phyloP scores from a whole-genome alignment of 2,113 vertebrate genomes.

The Lonchura striata region DNA sequence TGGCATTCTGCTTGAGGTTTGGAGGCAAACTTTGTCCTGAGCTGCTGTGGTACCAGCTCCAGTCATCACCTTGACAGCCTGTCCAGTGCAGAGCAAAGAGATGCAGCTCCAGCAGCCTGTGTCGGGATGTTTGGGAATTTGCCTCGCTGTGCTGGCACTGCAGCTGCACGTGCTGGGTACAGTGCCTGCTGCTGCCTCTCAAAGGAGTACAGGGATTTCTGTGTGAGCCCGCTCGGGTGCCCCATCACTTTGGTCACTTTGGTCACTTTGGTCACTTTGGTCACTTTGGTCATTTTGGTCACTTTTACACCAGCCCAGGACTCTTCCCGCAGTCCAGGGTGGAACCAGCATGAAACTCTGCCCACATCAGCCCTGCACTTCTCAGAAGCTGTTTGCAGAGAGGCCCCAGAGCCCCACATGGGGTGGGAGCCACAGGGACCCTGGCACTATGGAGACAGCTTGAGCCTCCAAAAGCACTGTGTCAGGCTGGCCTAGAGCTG shows the following conservation, averaged over 20 bases:
- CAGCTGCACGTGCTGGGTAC: background rate
- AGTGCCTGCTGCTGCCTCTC: background rate
- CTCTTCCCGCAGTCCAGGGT: accelerated
- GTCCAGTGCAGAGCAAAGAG: background rate
- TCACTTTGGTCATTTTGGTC: background rate
- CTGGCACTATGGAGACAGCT: background rate
- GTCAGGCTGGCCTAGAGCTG: background rate
- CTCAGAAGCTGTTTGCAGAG: background rate
- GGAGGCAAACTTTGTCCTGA: background rate
- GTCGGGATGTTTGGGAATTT: background rate
- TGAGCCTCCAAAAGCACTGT: background rate
- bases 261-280: background rate
- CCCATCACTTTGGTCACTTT: background rate
- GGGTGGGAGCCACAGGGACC: background rate
- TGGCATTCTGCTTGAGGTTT: background rate
- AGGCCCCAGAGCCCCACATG: accelerated
- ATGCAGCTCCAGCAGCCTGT: background rate
- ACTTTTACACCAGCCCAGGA: background rate
- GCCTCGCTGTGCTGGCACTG: background rate
- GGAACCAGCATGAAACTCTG: background rate
- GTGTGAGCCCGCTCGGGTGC: accelerated
- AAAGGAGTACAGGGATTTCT: background rate
- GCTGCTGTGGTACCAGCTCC: background rate
- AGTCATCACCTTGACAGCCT: background rate
- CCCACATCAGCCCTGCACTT: background rate